Conservation (phyloP, 2,888 invertebrate species). For the Amphipyra tragopoginis region DNA sequence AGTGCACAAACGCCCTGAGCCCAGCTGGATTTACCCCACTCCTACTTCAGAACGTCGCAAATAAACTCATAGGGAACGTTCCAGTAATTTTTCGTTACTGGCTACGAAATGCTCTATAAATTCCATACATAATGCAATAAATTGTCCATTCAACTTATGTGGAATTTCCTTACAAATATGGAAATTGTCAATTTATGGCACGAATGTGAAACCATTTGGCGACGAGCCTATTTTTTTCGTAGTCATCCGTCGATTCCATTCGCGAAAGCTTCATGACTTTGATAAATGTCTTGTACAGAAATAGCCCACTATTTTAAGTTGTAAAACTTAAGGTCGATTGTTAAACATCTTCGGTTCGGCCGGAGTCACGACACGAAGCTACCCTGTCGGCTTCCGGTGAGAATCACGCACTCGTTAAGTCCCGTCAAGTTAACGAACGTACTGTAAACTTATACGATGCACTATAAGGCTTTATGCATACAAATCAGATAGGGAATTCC, state of each 20-base stretch:
- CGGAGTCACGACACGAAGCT: slow-evolving; percentile 57
- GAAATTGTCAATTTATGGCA: slow-evolving; percentile 21
- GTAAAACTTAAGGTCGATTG: slow-evolving; percentile 63
- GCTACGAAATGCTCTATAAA: background rate
- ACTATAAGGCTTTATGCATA: background rate
- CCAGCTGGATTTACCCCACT: no score
- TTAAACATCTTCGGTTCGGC: slow-evolving; percentile 50
- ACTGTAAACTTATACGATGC: slow-evolving; percentile 3
- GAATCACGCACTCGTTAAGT: slow-evolving; percentile 56
- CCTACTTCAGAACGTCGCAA: no score
- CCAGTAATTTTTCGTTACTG: background rate
- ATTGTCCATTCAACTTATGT: slow-evolving; percentile 5
- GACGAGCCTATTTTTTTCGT: slow-evolving; percentile 15
- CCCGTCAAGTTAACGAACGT: slow-evolving; percentile 29
- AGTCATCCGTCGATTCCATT: slow-evolving; percentile 26
- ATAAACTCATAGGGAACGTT: no score
- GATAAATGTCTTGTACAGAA: slow-evolving; percentile 59
- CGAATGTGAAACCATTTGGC: slow-evolving; percentile 9
- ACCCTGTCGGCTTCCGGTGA: slow-evolving; percentile 41
- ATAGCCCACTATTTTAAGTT: slow-evolving; percentile 59
- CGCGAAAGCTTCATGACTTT: slow-evolving; percentile 47
- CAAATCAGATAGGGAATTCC: slow-evolving; percentile 9
- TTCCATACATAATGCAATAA: background rate
- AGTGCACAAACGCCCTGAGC: no score
- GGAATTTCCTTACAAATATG: slow-evolving; percentile 1